A percentile compares a stretch with the other conserved stretches of the same genome.
Conservation (phyloP, 2,888 invertebrate genomes). For the Drosophila anomelani region DNA sequence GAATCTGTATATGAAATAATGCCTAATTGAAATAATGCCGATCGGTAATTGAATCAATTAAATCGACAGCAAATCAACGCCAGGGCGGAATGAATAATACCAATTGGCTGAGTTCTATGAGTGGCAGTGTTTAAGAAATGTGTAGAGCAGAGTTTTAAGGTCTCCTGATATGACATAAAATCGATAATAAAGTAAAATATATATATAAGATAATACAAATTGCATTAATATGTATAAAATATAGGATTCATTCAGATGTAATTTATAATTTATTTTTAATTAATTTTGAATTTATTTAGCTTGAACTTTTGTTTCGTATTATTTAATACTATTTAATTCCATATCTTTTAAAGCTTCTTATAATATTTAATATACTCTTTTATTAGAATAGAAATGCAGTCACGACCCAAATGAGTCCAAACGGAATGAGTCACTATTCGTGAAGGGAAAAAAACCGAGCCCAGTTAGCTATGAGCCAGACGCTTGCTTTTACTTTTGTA, state of each 20-base stretch:
- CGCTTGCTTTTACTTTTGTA: not conserved
- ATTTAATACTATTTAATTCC: not conserved
- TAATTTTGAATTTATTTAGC: not conserved
- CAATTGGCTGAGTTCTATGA: slow-evolving; percentile 22
- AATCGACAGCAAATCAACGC: slow-evolving; percentile 51
- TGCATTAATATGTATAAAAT: not conserved
- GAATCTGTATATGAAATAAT: not conserved
- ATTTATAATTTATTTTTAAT: no score
- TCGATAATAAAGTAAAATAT: not conserved
- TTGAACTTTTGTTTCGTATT: not conserved
- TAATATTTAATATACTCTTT: not conserved
- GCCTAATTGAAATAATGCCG: slow-evolving; percentile 66
- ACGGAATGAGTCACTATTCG: not conserved
- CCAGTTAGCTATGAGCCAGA: not conserved
- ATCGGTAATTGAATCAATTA: slow-evolving; percentile 75
- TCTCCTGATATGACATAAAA: not conserved
- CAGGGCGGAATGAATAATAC: slow-evolving; percentile 47
- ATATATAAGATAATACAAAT: not conserved
- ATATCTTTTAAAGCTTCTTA: not conserved
- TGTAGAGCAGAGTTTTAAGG: not conserved
- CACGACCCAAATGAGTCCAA: not conserved
- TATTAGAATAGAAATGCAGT: not conserved
- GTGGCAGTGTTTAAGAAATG: not conserved
- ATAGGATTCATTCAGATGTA: no score
- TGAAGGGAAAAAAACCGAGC: not conserved